Evolutionary conservation across 1,140 invertebrate genomes (phyloP).

Genomic region (Drosophila auraria): DNA sequence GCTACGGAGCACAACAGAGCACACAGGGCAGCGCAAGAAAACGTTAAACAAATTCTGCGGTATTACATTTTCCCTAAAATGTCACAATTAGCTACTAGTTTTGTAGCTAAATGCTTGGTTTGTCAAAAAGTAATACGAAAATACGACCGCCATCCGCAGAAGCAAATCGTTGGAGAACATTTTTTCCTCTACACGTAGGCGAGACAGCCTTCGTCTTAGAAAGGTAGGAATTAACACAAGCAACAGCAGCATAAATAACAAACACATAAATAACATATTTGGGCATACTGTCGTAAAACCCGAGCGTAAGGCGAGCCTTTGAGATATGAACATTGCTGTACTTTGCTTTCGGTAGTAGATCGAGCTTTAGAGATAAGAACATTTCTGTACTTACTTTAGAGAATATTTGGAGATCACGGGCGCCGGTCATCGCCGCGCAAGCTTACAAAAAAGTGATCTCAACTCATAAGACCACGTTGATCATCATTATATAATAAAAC

Average conservation of each 20-base stretch:
- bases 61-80: slow-evolving; percentile 19
- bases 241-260: neutral
- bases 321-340: too few species aligned
- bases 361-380: neutral
- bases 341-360: too few species aligned
- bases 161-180: neutral
- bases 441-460: too few species aligned
- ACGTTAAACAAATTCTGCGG: slow-evolving; percentile 4
- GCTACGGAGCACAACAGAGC: neutral
- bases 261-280: neutral
- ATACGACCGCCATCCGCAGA: slow-evolving; percentile 15
- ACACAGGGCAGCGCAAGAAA: slow-evolving; percentile 9
- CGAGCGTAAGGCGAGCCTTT: too few species aligned
- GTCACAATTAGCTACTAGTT: neutral
- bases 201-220: neutral
- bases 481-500: too few species aligned
- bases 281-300: neutral
- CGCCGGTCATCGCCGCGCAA: neutral
- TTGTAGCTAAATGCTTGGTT: slow-evolving; percentile 7
- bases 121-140: slow-evolving; percentile 6
- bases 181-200: neutral
- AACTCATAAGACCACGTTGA: too few species aligned
- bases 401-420: too few species aligned
- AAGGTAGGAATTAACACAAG: neutral
- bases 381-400: too few species aligned